Evolutionary conservation across 2,113 vertebrate genomes (phyloP).

Genomic region (Morone saxatilis): DNA sequence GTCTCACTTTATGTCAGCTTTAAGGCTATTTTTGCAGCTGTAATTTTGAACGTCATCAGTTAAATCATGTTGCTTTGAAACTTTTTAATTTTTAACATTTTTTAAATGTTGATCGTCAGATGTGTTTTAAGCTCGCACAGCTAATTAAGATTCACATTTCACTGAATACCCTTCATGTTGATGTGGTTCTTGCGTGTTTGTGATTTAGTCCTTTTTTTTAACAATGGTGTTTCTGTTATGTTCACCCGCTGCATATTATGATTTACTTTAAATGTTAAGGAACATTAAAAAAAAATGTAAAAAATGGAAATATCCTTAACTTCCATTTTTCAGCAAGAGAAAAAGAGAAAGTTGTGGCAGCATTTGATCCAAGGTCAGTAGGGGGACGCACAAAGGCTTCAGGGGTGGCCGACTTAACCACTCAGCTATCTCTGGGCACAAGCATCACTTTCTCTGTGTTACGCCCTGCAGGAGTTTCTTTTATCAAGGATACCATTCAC

Average conservation of each 20-base stretch:
- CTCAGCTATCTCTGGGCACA: slow-evolving; percentile 50
- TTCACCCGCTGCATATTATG: background rate
- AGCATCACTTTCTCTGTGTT: slow-evolving; percentile 31
- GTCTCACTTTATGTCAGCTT: background rate
- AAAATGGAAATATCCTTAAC: no score
- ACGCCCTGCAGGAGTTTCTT: slow-evolving; percentile 49
- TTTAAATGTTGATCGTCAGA: slow-evolving; percentile 5
- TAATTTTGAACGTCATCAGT: background rate
- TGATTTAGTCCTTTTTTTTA: background rate
- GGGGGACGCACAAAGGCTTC: slow-evolving; percentile 7
- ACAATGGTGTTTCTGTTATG: background rate
- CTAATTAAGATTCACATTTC: slow-evolving; percentile 15
- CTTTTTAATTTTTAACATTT: background rate
- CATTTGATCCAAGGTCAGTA: slow-evolving; percentile 49
- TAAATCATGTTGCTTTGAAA: slow-evolving; percentile 6
- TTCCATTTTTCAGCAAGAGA: background rate
- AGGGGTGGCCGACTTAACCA: slow-evolving; percentile 41
- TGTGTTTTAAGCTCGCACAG: background rate
- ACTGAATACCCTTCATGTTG: slow-evolving; percentile 1
- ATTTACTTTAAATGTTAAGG: slow-evolving; percentile 17
- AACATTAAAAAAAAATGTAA: background rate
- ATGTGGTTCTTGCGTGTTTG: background rate
- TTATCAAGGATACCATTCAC: slow-evolving; percentile 43
- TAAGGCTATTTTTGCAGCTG: background rate
- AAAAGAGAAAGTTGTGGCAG: slow-evolving; percentile 16